Evolutionary conservation across 2,888 invertebrate species (phyloP).

Genomic region (Euzophera pinguis): DNA sequence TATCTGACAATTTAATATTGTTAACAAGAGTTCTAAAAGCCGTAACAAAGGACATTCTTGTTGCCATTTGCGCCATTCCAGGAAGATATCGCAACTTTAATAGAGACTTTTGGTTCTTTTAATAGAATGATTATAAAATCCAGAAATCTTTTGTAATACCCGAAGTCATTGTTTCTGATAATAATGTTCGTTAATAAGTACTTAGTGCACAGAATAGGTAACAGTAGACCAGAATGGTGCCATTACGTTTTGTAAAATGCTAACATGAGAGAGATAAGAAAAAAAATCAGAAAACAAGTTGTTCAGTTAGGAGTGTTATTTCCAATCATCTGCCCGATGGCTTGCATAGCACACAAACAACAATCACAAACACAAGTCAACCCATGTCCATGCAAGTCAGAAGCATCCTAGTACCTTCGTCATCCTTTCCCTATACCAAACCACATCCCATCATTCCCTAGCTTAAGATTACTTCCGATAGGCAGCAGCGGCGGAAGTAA

Average conservation of each 20-base stretch:
- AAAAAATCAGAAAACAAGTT: too few species aligned
- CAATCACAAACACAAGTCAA: too few species aligned
- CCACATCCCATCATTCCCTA: too few species aligned
- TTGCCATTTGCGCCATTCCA: background rate
- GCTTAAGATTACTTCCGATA: too few species aligned
- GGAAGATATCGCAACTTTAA: background rate
- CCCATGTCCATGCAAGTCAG: too few species aligned
- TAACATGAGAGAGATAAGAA: background rate
- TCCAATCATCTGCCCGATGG: too few species aligned
- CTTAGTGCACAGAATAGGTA: too few species aligned
- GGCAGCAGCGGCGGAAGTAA: too few species aligned
- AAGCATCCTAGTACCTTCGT: too few species aligned
- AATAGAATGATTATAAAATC: background rate
- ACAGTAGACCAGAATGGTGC: background rate
- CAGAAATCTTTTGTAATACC: slow-evolving; percentile 10
- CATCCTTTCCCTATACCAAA: too few species aligned
- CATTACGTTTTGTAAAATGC: slow-evolving; percentile 5
- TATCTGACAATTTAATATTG: background rate
- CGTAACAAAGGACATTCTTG: background rate
- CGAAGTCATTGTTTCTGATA: slow-evolving; percentile 9
- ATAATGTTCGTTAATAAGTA: slow-evolving; percentile 1
- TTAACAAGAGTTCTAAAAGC: background rate
- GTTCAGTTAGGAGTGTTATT: too few species aligned
- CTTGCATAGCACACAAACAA: too few species aligned
- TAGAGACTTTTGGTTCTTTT: background rate